These are phyloP conservation scores for Chunga burmeisteri DNA, from an alignment of 2,113 vertebrate genomes.

Conservation along the genomic window DNA sequence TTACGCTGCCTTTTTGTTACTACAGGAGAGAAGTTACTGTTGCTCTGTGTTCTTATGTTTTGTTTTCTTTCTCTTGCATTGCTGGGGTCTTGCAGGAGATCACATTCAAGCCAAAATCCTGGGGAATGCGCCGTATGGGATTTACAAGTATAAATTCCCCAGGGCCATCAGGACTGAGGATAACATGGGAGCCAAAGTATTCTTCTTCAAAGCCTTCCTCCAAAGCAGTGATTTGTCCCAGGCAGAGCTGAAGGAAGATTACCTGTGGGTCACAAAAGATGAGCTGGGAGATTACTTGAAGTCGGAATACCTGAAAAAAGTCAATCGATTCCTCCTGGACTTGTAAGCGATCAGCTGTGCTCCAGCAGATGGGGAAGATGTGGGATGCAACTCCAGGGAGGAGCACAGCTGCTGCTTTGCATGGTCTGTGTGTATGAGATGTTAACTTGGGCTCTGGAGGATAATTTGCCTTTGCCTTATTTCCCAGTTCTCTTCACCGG, in stretches of 20 bases:
- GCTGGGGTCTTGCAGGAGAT: slow-evolving; percentile 70
- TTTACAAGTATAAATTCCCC: slow-evolving; percentile 96
- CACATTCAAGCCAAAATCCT: slow-evolving; percentile 83
- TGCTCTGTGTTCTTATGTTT: not conserved
- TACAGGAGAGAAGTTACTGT: not conserved
- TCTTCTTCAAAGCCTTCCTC: slow-evolving; percentile 96
- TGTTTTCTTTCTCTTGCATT: not conserved
- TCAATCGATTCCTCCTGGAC: slow-evolving; percentile 81
- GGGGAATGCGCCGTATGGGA: slow-evolving; percentile 90
- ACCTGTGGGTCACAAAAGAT: slow-evolving; percentile 85
- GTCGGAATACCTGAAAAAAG: slow-evolving; percentile 84
- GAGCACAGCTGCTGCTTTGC: not conserved
- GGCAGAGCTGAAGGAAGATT: slow-evolving; percentile 32
- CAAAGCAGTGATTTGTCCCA: slow-evolving; percentile 53
- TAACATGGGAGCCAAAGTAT: slow-evolving; percentile 85
- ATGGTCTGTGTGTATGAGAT: not conserved
- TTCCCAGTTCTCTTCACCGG: slow-evolving; percentile 1
- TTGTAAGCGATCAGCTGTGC: slow-evolving; percentile 61
- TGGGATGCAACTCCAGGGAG: not conserved
- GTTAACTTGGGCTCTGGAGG: slow-evolving; percentile 8
- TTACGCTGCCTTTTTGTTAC: not conserved
- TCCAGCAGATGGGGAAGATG: not conserved
- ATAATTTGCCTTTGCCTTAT: slow-evolving; percentile 41
- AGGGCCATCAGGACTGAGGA: slow-evolving; percentile 76
- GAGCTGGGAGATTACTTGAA: slow-evolving; percentile 89